Conservation (phyloP, 2,888 invertebrate species). For the Archaeoteleia sp. region DNA sequence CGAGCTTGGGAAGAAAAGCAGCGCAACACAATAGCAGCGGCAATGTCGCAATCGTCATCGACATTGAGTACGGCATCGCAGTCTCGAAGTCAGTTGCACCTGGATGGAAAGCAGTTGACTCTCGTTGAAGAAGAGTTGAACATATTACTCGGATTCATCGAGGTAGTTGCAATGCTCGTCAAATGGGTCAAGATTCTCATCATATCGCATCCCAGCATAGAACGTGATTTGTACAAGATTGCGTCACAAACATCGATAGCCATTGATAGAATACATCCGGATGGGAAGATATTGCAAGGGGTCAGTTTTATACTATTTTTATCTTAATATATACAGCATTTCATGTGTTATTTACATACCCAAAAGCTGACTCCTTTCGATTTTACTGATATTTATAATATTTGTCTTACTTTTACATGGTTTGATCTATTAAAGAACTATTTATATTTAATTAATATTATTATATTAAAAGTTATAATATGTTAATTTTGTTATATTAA, state of each 20-base stretch:
- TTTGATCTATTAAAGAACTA: no score
- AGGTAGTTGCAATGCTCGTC: slow-evolving; percentile 89
- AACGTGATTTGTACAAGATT: slow-evolving; percentile 84
- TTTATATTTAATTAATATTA: no score
- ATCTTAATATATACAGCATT: no score
- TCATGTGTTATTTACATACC: no score
- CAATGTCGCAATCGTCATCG: slow-evolving; percentile 65
- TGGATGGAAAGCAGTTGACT: slow-evolving; percentile 76
- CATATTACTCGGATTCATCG: slow-evolving; percentile 86
- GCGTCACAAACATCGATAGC: slow-evolving; percentile 84
- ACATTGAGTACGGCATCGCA: slow-evolving; percentile 61
- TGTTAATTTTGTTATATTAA: slow-evolving; percentile 10
- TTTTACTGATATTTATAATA: no score
- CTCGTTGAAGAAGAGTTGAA: slow-evolving; percentile 82
- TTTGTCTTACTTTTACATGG: no score
- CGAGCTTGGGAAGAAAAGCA: slow-evolving; percentile 92
- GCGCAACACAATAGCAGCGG: slow-evolving; percentile 74
- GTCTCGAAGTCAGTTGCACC: slow-evolving; percentile 65
- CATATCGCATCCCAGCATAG: slow-evolving; percentile 81
- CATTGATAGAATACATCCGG: slow-evolving; percentile 86
- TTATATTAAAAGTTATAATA: no score
- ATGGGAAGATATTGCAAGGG: slow-evolving; percentile 87
- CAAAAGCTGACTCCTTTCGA: no score
- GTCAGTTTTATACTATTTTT: no score
- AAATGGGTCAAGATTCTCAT: slow-evolving; percentile 85